Conservation (phyloP, 2,888 invertebrate species). For the Hipparchia semele region DNA sequence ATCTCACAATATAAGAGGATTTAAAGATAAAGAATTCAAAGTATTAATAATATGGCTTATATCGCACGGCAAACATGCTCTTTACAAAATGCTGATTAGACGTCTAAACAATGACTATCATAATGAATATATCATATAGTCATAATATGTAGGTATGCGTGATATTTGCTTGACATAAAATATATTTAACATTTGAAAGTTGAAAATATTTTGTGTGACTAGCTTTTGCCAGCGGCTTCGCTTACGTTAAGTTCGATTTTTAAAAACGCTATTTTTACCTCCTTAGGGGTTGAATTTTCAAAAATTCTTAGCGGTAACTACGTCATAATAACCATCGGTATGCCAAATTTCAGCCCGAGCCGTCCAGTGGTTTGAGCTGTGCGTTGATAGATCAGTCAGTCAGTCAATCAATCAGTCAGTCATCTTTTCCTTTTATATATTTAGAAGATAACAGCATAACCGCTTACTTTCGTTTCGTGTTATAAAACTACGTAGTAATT, state of each 20-base stretch:
- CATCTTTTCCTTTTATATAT: too few relatives aligned
- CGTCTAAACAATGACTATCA: conserved; percentile 24
- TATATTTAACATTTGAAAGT: background rate
- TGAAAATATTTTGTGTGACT: background rate
- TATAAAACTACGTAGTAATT: background rate
- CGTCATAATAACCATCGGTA: too few relatives aligned
- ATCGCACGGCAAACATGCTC: conserved; percentile 25
- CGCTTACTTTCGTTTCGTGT: background rate
- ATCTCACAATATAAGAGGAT: conserved; percentile 17
- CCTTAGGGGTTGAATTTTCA: too few relatives aligned
- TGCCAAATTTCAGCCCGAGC: too few relatives aligned
- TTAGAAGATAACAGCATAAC: too few relatives aligned
- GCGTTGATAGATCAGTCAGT: too few relatives aligned
- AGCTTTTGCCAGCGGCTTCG: too few relatives aligned
- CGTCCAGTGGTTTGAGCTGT: too few relatives aligned
- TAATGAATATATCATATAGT: background rate
- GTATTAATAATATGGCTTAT: conserved; percentile 25
- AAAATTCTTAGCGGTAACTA: too few relatives aligned
- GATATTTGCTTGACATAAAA: background rate
- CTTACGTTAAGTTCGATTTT: too few relatives aligned
- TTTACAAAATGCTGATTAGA: conserved; percentile 32
- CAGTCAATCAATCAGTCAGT: too few relatives aligned
- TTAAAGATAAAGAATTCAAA: conserved; percentile 23
- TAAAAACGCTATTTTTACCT: too few relatives aligned
- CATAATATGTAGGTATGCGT: background rate